Evolutionary conservation across 2,888 invertebrate species (phyloP).

Genomic region (Baronia brevicornis): DNA sequence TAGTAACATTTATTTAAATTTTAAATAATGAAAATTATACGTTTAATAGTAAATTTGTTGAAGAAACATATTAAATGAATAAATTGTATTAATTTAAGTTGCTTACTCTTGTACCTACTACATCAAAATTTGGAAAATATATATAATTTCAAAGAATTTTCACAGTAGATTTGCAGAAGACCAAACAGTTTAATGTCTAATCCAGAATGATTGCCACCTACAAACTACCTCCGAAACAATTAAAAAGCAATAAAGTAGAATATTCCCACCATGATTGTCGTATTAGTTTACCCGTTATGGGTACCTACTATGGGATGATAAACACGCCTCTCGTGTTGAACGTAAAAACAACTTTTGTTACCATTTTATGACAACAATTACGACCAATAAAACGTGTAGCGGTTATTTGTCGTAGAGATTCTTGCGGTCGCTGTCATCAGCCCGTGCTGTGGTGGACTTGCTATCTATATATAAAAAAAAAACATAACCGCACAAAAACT

Average conservation of each 20-base stretch:
- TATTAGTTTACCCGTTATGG: conserved; percentile 47
- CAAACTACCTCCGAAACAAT: conserved; percentile 38
- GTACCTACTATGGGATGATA: conserved; percentile 55
- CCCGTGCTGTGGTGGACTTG: conserved; percentile 33
- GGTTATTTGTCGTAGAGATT: conserved; percentile 69
- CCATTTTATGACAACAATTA: conserved; percentile 75
- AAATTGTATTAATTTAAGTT: too few relatives aligned
- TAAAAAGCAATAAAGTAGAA: conserved; percentile 59
- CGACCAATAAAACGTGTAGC: conserved; percentile 72
- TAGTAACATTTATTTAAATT: too few relatives aligned
- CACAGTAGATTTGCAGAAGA: too few relatives aligned
- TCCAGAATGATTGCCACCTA: conserved; percentile 4
- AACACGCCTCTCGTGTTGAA: conserved; percentile 67
- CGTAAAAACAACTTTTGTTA: conserved; percentile 73
- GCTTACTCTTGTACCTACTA: too few relatives aligned
- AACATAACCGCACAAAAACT: conserved; percentile 25
- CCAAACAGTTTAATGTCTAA: background rate
- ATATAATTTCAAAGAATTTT: too few relatives aligned
- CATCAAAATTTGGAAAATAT: too few relatives aligned
- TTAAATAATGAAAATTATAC: too few relatives aligned
- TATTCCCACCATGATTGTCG: conserved; percentile 62
- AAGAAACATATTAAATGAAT: too few relatives aligned
- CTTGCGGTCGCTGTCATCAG: conserved; percentile 68
- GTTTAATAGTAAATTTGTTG: too few relatives aligned
- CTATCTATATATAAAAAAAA: conserved; percentile 23